phyloP scores from a whole-genome alignment of 2,113 vertebrate species.

The Picathartes gymnocephalus region DNA sequence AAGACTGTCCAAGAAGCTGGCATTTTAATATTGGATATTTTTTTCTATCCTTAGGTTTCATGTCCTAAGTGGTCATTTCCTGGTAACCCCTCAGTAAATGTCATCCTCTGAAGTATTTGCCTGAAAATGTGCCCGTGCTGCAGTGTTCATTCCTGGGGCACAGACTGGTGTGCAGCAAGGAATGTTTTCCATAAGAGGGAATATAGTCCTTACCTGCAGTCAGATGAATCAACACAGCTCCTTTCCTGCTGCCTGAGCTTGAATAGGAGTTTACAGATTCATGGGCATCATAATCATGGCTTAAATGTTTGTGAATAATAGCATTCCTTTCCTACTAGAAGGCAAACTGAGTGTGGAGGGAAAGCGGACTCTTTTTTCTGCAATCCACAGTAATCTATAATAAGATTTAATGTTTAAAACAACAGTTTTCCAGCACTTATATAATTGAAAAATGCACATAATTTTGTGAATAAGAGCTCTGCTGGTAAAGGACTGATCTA shows the following conservation, averaged over 20 bases:
- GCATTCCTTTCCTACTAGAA: background rate
- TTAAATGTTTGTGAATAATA: background rate
- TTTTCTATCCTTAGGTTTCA: background rate
- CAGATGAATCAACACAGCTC: background rate
- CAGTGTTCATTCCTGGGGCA: background rate
- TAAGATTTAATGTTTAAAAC: background rate
- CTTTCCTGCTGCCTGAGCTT: background rate
- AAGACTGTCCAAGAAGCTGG: background rate
- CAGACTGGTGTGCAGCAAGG: background rate
- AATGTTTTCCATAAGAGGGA: background rate
- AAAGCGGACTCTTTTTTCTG: background rate
- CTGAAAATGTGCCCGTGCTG: background rate
- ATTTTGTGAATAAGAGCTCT: background rate
- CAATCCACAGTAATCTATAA: background rate
- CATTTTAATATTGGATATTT: background rate
- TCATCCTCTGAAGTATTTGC: background rate
- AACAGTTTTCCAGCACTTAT: background rate
- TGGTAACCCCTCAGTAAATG: background rate
- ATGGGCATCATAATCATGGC: background rate
- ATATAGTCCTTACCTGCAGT: background rate
- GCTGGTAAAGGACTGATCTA: background rate
- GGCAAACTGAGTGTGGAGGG: background rate
- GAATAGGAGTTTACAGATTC: background rate
- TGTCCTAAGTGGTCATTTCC: background rate
- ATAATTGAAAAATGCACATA: background rate